Evolutionary conservation across 2,888 invertebrate genomes (phyloP).

Genomic region (Schizotus pectinicornis): DNA sequence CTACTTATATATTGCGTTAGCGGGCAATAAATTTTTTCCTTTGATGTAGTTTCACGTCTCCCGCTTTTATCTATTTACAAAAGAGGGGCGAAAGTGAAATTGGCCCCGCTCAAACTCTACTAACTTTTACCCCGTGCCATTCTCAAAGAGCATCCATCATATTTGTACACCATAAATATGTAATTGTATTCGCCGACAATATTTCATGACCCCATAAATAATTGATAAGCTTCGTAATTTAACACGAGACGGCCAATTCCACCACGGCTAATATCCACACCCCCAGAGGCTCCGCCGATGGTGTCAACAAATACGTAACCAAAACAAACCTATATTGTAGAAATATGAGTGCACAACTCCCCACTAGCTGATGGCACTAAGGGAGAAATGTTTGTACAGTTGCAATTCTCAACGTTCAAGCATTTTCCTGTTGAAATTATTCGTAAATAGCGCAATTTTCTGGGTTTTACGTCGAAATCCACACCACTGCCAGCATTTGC

Average conservation of each 20-base stretch:
- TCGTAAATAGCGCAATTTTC: too few relatives aligned
- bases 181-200: conserved; percentile 23
- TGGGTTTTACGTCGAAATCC: too few relatives aligned
- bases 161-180: conserved; percentile 27
- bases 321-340: background rate
- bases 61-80: conserved; percentile 20
- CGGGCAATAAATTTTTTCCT: conserved; percentile 24
- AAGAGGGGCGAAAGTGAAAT: conserved; percentile 20
- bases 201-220: conserved; percentile 20
- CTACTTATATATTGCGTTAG: conserved; percentile 17
- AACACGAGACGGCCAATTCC: conserved; percentile 10
- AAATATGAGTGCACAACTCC: too few relatives aligned
- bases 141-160: conserved; percentile 24
- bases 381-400: too few relatives aligned
- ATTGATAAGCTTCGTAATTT: conserved; percentile 26
- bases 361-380: too few relatives aligned
- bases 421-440: too few relatives aligned
- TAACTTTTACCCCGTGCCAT: conserved; percentile 21
- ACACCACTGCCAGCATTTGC: background rate
- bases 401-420: too few relatives aligned
- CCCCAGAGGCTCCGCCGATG: background rate
- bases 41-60: conserved; percentile 23
- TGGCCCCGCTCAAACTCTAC: conserved; percentile 21
- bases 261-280: conserved; percentile 14
- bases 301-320: conserved; percentile 10